These are phyloP conservation scores for Hydrochoerus hydrochaeris DNA, from an alignment of 2,113 vertebrate species.

Conservation along the genomic window DNA sequence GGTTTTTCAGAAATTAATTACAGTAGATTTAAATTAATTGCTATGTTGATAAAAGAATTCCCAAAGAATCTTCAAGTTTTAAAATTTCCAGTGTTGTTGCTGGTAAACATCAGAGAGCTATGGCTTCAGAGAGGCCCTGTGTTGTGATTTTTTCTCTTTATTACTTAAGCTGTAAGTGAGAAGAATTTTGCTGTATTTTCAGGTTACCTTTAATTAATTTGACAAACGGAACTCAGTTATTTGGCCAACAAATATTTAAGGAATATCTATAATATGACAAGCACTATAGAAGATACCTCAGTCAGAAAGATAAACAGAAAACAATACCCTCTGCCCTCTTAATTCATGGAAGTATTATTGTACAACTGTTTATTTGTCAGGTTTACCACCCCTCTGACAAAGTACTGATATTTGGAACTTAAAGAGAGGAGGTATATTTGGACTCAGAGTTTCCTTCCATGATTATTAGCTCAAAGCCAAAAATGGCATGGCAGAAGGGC, in stretches of 20 bases:
- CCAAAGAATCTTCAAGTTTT: slow-evolving; percentile 44
- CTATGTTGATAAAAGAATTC: slow-evolving; percentile 70
- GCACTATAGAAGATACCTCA: background rate
- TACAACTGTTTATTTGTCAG: background rate
- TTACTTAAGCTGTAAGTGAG: background rate
- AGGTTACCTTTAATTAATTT: background rate
- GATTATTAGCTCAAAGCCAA: background rate
- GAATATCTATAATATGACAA: background rate
- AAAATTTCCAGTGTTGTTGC: background rate
- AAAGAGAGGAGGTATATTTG: background rate
- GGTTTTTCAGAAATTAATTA: slow-evolving; percentile 78
- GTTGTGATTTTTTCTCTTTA: background rate
- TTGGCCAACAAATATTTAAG: background rate
- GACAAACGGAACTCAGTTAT: background rate
- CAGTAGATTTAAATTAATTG: slow-evolving; percentile 73
- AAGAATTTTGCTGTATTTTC: background rate
- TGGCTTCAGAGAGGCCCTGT: background rate
- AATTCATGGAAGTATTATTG: background rate
- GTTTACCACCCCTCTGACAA: background rate
- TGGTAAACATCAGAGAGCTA: background rate
- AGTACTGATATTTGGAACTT: background rate
- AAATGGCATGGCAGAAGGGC: background rate
- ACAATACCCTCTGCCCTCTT: background rate
- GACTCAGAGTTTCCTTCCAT: background rate
- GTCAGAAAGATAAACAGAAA: background rate